These are phyloP conservation scores for Anarsia innoxiella DNA, from an alignment of 2,888 invertebrate species.

Conservation along the genomic window DNA sequence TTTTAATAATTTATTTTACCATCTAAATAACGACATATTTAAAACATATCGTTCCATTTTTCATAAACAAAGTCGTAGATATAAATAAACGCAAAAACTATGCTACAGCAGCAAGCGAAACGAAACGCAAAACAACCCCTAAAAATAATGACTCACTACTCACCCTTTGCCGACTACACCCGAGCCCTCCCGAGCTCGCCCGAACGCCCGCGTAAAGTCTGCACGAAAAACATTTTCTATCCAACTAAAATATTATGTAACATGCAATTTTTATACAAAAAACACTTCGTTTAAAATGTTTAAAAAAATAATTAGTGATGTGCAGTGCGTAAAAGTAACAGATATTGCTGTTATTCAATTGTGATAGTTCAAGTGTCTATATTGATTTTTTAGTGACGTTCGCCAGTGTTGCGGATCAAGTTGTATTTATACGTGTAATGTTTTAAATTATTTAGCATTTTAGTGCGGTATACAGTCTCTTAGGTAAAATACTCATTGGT, in stretches of 20 bases:
- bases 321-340: neutral
- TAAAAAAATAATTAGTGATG: constrained; percentile 13
- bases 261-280: constrained; percentile 34
- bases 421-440: constrained; percentile 50
- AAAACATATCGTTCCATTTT: no score
- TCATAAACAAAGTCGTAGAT: no score
- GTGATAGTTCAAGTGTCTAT: constrained; percentile 33
- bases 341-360: no score
- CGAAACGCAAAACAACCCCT: constrained; percentile 59
- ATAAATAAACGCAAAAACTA: no score
- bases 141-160: constrained; percentile 60
- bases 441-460: constrained; percentile 34
- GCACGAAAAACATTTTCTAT: constrained; percentile 55
- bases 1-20: no score
- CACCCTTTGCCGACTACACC: constrained; percentile 36
- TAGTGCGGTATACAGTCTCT: constrained; percentile 10
- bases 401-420: constrained; percentile 48
- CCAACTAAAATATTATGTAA: constrained; percentile 57
- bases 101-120: no score
- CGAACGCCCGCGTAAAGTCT: constrained; percentile 42
- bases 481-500: constrained; percentile 7
- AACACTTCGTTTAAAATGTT: constrained; percentile 24
- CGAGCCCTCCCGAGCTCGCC: constrained; percentile 40
- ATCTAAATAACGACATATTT: no score
- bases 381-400: constrained; percentile 68